phyloP scores from a whole-genome alignment of 1,140 invertebrate species.

The Dysdera silvatica region DNA sequence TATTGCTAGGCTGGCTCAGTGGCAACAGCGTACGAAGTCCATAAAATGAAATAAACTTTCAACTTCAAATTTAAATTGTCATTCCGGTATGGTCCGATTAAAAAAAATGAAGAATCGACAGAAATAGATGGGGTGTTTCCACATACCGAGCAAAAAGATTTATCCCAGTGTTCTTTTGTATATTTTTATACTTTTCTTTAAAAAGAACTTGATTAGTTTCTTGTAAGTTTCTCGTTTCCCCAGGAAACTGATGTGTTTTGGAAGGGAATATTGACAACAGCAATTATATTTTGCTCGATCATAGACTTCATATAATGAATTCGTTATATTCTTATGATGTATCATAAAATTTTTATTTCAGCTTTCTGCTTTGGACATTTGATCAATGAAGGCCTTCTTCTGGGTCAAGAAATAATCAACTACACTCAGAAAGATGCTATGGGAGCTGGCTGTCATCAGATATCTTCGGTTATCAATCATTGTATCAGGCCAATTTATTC shows the following conservation, averaged over 20 bases:
- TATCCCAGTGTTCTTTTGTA: too few species aligned
- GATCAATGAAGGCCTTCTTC: constrained; percentile 56
- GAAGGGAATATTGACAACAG: not conserved
- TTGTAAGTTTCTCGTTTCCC: too few species aligned
- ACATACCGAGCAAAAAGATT: too few species aligned
- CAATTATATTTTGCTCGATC: not conserved
- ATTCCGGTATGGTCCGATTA: too few species aligned
- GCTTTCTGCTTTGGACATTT: constrained; percentile 63
- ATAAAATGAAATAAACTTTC: too few species aligned
- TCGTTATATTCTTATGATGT: not conserved
- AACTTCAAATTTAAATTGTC: too few species aligned
- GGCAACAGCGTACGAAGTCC: too few species aligned
- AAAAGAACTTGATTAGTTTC: too few species aligned
- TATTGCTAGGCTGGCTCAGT: too few species aligned
- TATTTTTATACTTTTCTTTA: too few species aligned
- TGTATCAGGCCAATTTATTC: constrained; percentile 54
- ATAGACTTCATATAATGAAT: not conserved
- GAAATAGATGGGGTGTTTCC: too few species aligned
- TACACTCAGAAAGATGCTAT: not conserved
- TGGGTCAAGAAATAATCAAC: constrained; percentile 37
- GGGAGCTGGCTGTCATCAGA: not conserved
- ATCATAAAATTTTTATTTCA: constrained; percentile 40
- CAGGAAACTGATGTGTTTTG: not conserved
- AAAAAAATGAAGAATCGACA: too few species aligned
- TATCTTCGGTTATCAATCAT: not conserved